Conservation (phyloP, 2,888 invertebrate species). For the Pseudanteris insignis region DNA sequence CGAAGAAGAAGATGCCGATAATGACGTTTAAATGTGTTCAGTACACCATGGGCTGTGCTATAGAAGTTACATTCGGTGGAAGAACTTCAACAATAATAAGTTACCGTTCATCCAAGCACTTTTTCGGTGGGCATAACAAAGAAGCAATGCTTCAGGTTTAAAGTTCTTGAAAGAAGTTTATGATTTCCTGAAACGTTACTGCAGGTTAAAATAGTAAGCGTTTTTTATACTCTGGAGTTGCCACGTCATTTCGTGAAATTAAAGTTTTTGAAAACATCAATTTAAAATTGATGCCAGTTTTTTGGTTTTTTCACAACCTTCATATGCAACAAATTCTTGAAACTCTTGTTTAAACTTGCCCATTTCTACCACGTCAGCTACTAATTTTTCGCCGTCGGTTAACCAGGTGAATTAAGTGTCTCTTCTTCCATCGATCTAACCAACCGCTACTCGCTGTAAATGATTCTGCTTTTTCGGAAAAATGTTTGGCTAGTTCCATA, state of each 20-base stretch:
- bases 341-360: conserved; percentile 23
- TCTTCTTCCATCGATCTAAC: conserved; percentile 42
- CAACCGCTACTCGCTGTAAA: conserved; percentile 39
- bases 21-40: no score
- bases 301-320: conserved; percentile 40
- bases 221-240: conserved; percentile 43
- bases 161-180: conserved; percentile 45
- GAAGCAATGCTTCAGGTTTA: conserved; percentile 30
- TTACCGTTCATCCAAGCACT: no score
- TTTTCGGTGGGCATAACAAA: background rate
- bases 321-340: conserved; percentile 29
- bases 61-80: no score
- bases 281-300: conserved; percentile 47
- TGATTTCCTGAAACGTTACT: conserved; percentile 46
- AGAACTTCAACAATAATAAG: no score
- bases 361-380: conserved; percentile 29
- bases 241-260: conserved; percentile 30
- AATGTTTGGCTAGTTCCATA: conserved; percentile 27
- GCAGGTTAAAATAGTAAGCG: conserved; percentile 43
- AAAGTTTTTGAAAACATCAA: conserved; percentile 45
- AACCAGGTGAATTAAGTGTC: conserved; percentile 26
- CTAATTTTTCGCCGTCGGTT: conserved; percentile 39
- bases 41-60: no score
- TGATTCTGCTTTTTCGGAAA: conserved; percentile 30
- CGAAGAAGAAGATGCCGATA: no score